These are phyloP conservation scores for Nephrotoma appendiculata DNA, from an alignment of 2,888 invertebrate species.

Conservation along the genomic window DNA sequence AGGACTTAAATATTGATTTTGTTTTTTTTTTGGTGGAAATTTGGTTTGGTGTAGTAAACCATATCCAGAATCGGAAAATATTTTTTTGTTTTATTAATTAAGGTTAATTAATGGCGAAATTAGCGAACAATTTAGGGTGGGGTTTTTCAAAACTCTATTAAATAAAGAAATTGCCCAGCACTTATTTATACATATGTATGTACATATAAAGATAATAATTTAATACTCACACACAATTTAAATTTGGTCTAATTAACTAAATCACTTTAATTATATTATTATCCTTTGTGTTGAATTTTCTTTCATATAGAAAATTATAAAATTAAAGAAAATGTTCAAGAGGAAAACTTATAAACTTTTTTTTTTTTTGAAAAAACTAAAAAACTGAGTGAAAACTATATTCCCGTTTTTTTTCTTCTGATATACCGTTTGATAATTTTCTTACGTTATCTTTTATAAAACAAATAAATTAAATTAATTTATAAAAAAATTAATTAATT, in stretches of 20 bases:
- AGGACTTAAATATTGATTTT: background rate
- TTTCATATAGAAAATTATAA: background rate
- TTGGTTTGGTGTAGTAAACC: background rate
- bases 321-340: background rate
- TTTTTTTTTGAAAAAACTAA: background rate
- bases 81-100: background rate
- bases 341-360: background rate
- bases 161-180: background rate
- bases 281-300: background rate
- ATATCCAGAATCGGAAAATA: background rate
- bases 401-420: background rate
- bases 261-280: background rate
- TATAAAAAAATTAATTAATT: background rate
- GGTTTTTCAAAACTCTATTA: background rate
- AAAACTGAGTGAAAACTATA: background rate
- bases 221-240: background rate
- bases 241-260: background rate
- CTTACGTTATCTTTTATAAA: background rate
- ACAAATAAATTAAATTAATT: background rate
- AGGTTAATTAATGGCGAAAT: background rate
- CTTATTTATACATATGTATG: background rate
- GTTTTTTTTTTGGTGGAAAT: background rate
- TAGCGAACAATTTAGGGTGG: background rate
- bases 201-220: background rate
- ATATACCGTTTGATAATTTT: background rate